A percentile compares a stretch with the other conserved stretches of the same genome.
phyloP scores from a whole-genome alignment of 2,888 invertebrate genomes.

The Acleris literana region DNA sequence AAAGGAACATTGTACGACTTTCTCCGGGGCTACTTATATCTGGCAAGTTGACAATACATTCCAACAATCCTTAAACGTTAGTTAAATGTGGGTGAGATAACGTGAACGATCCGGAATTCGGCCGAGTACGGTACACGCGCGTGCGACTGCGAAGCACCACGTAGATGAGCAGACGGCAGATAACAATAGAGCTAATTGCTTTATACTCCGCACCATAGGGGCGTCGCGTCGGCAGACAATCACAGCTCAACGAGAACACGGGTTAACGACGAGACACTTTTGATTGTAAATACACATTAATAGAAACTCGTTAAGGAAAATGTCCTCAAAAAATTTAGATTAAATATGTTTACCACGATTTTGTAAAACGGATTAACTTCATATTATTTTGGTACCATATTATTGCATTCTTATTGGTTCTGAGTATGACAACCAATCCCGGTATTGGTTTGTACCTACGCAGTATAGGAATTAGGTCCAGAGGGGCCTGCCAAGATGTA shows the following conservation, averaged over 20 bases:
- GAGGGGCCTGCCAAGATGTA: too few species aligned
- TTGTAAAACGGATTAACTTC: too few species aligned
- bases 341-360: too few species aligned
- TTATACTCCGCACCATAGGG: constrained; percentile 23
- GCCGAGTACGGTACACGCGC: constrained; percentile 66
- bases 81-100: constrained; percentile 72
- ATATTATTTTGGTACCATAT: too few species aligned
- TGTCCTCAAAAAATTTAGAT: too few species aligned
- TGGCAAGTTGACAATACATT: constrained; percentile 28
- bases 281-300: constrained; percentile 21
- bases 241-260: constrained; percentile 7
- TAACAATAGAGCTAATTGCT: constrained; percentile 43
- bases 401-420: too few species aligned
- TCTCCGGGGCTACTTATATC: constrained; percentile 31
- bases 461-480: too few species aligned
- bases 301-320: constrained; percentile 20
- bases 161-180: constrained; percentile 36
- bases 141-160: constrained; percentile 40
- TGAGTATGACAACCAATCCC: too few species aligned
- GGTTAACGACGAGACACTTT: constrained; percentile 26
- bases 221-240: constrained; percentile 16
- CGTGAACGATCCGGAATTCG: constrained; percentile 72
- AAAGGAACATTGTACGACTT: constrained; percentile 1
- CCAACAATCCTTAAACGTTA: neutral
- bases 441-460: too few species aligned